Base-by-base conservation (phyloP, 1,140 invertebrate genomes). In the Cotesia chilonis region DNA sequence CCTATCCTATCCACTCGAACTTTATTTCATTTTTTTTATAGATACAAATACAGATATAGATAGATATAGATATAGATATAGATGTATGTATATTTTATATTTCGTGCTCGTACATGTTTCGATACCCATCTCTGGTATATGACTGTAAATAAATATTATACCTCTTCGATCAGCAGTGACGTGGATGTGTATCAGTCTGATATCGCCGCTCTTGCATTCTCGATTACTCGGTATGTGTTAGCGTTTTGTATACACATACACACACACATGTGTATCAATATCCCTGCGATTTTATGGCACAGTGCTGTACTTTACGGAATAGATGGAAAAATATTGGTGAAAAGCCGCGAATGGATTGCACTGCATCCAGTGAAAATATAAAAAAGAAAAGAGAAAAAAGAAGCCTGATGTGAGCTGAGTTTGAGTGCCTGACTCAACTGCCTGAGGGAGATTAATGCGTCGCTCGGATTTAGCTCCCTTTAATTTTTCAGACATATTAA, bases 301-400 rank as follows among this genome's bases (percentile, higher is more conserved):
- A 47, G 41, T 2, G 41, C 28, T 28, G 28, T 28, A 28, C 28
- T 28, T 28, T 17, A 55, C 36, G 61, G 61, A 64, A 64, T 47
- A 37, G 61, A 64, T 64, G 61, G 61, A 64, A 64, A 64, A 64
- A 64, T 64, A 64, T 64, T 64, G 36, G 61, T 64, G 61, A 64
- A 64, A 60, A 64, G 61, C 61, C 61, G 61, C 61, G 61, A 64
- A 64, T 64, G 61, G 61, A 64, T 64, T 64, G 5, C 36, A 10
- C 59, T 64, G 5, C 36, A 10, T 20, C 36, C 38, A 64, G 12
- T 14, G 37, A 28, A 28, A 28, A 28, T 28, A 28, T 28, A 28
- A 28, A 28, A 28, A 28, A 28, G 36, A 17, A 28, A 63, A 17
- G 60, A 10, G n/a, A 38, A 37, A 64, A 35, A n/a, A 12, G 12